Evolutionary conservation across 2,113 vertebrate genomes (phyloP), one percentile per base, ranked within the genome.

Genomic region (Aspidoscelis tigris): DNA sequence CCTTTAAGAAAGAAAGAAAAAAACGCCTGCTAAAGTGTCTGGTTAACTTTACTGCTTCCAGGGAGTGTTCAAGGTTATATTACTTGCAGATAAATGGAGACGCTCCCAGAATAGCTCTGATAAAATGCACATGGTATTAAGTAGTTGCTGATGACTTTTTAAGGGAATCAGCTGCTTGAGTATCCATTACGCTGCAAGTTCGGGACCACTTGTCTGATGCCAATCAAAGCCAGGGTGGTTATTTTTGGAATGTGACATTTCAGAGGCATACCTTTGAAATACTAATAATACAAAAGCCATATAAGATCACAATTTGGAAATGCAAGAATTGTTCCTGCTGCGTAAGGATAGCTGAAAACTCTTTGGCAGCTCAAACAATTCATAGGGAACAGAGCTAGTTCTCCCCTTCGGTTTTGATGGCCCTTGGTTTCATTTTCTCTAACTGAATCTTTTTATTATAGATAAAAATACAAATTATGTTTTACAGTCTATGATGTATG

Each of bases 181-280:
- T 98, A 98, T 98, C 97, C 96, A 94, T 97, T 97, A 95, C 97
- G 94, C 81, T 88, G 91, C 94, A 95, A 33, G 96, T 93, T 96
- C 97, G 97, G 96, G 95, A 96, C 96, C 98, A 99, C 97, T 98
- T 99, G 98, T 96, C 96, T 94, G 78, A 96, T 99, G 98, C 99
- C 99, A 98, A 90, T 99, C 98, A 98, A 84, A 82, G 86, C 69
- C 18, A 77, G 9, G 9, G 84, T 82, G 93, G 91, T 92, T 99
- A 99, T 98, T 98, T 98, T 97, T 97, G 97, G 98, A 90, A 69
- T 79, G 85, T 96, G 96, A 96, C 96, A 97, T 97, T 98, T 96
- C 92, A 92, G 93, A 96, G 88, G 85, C 94, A 94, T 95, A 61
- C 91, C 92, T 95, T 95, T 93, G 43, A 74, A 89, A 87, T 91